Conservation (phyloP, 2,113 vertebrate genomes). For the Plecotus auritus region DNA sequence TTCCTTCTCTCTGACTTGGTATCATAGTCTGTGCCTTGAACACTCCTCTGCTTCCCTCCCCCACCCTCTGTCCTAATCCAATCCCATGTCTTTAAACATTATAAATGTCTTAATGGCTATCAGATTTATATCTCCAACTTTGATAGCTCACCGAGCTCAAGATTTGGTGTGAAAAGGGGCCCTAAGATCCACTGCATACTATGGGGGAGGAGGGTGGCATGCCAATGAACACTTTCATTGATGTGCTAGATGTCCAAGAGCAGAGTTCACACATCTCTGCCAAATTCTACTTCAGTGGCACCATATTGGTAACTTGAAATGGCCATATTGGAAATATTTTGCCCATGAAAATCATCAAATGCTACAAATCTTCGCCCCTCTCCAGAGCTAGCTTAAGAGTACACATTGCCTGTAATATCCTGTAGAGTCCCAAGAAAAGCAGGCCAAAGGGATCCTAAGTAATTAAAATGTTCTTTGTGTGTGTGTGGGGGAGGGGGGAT, state of each 20-base stretch:
- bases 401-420: neutral
- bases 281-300: neutral
- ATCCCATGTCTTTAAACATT: neutral
- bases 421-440: neutral
- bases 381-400: neutral
- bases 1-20: neutral
- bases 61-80: neutral
- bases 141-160: neutral
- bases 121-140: neutral
- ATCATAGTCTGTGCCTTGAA: neutral
- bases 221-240: neutral
- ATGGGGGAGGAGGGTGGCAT: neutral
- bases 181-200: neutral
- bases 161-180: neutral
- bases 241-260: too few relatives aligned
- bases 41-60: neutral
- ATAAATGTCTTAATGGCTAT: neutral
- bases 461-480: neutral
- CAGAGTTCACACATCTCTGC: neutral
- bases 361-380: neutral
- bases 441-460: neutral
- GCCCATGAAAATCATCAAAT: neutral
- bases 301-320: neutral
- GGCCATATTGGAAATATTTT: neutral
- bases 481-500: fast-evolving